phyloP scores from a whole-genome alignment of 92 coral and sea anemone species.

The Porites rus region DNA sequence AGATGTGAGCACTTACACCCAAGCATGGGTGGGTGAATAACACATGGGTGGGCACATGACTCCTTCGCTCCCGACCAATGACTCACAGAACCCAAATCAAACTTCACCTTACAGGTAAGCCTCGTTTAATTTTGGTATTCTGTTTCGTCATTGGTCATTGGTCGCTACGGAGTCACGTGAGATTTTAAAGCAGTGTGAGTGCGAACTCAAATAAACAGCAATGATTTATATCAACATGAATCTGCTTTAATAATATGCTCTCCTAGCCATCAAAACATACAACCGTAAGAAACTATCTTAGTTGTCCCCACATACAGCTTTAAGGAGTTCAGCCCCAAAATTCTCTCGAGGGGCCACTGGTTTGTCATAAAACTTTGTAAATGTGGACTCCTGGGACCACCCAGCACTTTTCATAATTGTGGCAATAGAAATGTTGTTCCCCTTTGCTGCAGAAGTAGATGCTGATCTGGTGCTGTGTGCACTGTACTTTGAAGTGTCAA shows the following conservation, averaged over 20 bases:
- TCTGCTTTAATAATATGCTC: not conserved
- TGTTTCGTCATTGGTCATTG: slow-evolving; percentile 7
- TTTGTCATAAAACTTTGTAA: slow-evolving; percentile 52
- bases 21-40: not conserved
- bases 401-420: slow-evolving; percentile 41
- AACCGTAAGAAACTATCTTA: not conserved
- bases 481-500: slow-evolving; percentile 12
- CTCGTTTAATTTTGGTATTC: slow-evolving; percentile 32
- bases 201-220: not conserved
- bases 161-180: slow-evolving; percentile 30
- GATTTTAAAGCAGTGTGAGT: slow-evolving; percentile 24
- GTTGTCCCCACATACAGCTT: not conserved
- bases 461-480: slow-evolving; percentile 44
- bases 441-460: slow-evolving; percentile 10
- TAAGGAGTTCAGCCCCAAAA: slow-evolving; percentile 1
- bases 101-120: slow-evolving; percentile 41
- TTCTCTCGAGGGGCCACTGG: not conserved
- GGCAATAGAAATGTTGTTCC: slow-evolving; percentile 21
- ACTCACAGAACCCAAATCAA: slow-evolving; percentile 30
- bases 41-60: slow-evolving; percentile 32
- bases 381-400: slow-evolving; percentile 39
- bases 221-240: slow-evolving; percentile 4
- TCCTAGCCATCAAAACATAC: not conserved
- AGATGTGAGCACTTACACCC: not conserved
- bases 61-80: slow-evolving; percentile 34